Base-by-base conservation (phyloP, 2,797 vertebrate species). In the Gambelia wislizenii region DNA sequence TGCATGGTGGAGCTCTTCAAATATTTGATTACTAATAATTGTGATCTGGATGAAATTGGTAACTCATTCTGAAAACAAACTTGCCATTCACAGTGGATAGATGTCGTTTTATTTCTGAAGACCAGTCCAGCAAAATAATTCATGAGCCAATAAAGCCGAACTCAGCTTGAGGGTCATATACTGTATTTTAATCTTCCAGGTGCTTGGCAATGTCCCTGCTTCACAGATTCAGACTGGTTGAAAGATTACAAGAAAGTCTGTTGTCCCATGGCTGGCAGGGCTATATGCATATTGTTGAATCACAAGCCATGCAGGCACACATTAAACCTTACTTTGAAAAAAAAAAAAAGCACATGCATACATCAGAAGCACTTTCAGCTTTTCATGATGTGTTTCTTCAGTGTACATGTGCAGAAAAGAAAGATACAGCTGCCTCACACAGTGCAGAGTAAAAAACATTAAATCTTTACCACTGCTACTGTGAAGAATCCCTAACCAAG, bases 401-500 rank as follows among this genome's bases (percentile, higher is more conserved):
- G 14, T 16, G 13, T 20, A 56, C 4, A 4, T 59, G 30, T 42
- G 22, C 72, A 9, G 16, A 42, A 78, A 78, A 56, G 10, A 59
- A 33, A 33, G 54, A 8, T 36, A 30, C 13, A 72, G 30, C 36
- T 70, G 22, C 42, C 77, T 72, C 25, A 61, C 61, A 20, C 5
- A 20, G 27, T 56, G 22, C 25, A 1, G 54, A n/a, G 18, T 85
- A 79, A 80, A 74, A 85, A 83, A 39, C 44, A 22, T 44, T 36
- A 78, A 61, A 33, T 36, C n/a, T 54, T 72, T 85, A n/a, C 69
- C 69, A 39, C 70, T 72, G 14, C 12, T 72, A 39, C n/a, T 20
- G n/a, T 72, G 70, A 75, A 89, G 88, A 91, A 79, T n/a, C 91
- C 44, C 9, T 18, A 67, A 4, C 6, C 67, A 42, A 91, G 47